These are phyloP conservation scores for Crioceris asparagi DNA, from an alignment of 2,888 invertebrate genomes.

Conservation along the genomic window DNA sequence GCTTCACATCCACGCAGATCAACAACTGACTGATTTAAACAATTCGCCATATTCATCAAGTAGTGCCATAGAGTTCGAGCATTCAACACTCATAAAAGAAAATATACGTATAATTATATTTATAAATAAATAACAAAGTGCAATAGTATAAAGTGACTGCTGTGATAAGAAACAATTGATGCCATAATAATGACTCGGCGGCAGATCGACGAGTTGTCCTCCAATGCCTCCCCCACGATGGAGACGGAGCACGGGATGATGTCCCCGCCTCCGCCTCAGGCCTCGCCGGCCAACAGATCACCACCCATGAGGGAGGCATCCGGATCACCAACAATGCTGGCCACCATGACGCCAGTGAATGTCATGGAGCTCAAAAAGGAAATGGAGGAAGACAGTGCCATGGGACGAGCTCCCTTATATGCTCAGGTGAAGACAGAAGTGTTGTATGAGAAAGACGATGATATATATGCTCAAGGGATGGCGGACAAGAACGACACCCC, in stretches of 20 bases:
- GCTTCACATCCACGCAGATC: too few relatives aligned
- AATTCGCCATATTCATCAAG: too few relatives aligned
- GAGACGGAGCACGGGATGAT: slow-evolving; percentile 32
- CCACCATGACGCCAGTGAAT: slow-evolving; percentile 81
- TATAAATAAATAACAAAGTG: too few relatives aligned
- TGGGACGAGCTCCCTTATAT: slow-evolving; percentile 47
- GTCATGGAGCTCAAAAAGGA: slow-evolving; percentile 63
- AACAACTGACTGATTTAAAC: too few relatives aligned
- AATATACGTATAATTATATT: too few relatives aligned
- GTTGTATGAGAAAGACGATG: slow-evolving; percentile 39
- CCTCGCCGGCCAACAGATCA: slow-evolving; percentile 40
- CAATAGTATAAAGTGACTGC: slow-evolving; percentile 36
- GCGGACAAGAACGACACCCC: slow-evolving; percentile 56
- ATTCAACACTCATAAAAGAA: too few relatives aligned
- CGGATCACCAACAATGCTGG: slow-evolving; percentile 63
- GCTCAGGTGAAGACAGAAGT: slow-evolving; percentile 47
- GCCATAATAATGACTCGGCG: slow-evolving; percentile 36
- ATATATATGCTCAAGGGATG: slow-evolving; percentile 41
- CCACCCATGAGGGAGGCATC: slow-evolving; percentile 44
- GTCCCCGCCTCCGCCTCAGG: slow-evolving; percentile 42
- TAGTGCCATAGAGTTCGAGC: slow-evolving; percentile 32
- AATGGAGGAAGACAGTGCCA: slow-evolving; percentile 52
- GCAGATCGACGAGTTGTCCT: slow-evolving; percentile 32
- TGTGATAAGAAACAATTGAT: slow-evolving; percentile 32
- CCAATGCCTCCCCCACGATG: slow-evolving; percentile 28